A percentile compares a stretch with the other conserved stretches of the same genome.
Conservation (phyloP, 1,140 invertebrate species). For the Caenorhabditis latens region DNA sequence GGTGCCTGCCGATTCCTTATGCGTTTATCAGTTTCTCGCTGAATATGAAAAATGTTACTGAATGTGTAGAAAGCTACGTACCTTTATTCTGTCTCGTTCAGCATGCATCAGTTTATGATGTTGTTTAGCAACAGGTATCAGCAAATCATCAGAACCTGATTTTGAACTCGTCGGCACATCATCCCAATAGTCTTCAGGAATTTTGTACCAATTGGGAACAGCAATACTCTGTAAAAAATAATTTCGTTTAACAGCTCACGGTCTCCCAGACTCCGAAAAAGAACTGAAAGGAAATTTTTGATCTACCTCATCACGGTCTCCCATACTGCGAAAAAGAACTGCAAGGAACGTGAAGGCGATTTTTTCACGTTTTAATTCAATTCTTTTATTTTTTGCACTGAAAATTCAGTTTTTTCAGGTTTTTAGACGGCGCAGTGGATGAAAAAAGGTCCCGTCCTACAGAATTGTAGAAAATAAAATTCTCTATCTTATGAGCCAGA, state of each 20-base stretch:
- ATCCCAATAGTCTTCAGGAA: constrained; percentile 16
- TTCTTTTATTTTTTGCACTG: no score
- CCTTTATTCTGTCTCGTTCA: constrained; percentile 18
- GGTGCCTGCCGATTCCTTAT: constrained; percentile 11
- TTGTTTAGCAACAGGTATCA: background rate
- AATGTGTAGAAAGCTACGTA: background rate
- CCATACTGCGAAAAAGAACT: no score
- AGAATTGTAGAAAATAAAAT: no score
- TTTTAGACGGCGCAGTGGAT: no score
- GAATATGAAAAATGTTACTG: background rate
- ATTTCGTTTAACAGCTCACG: background rate
- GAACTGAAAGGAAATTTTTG: no score
- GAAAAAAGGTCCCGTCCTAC: no score
- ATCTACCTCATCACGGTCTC: no score
- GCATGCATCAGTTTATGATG: constrained; percentile 47
- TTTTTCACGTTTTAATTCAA: no score
- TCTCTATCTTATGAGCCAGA: no score
- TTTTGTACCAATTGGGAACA: background rate
- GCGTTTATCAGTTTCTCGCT: constrained; percentile 8
- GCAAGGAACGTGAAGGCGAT: no score
- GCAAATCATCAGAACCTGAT: background rate
- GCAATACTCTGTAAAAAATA: constrained; percentile 9
- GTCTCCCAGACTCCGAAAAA: no score
- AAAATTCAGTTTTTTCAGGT: no score
- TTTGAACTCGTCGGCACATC: background rate